Evolutionary conservation across 2,113 vertebrate genomes (phyloP), one percentile per base, ranked within the genome.

Genomic region (Esox niger): DNA sequence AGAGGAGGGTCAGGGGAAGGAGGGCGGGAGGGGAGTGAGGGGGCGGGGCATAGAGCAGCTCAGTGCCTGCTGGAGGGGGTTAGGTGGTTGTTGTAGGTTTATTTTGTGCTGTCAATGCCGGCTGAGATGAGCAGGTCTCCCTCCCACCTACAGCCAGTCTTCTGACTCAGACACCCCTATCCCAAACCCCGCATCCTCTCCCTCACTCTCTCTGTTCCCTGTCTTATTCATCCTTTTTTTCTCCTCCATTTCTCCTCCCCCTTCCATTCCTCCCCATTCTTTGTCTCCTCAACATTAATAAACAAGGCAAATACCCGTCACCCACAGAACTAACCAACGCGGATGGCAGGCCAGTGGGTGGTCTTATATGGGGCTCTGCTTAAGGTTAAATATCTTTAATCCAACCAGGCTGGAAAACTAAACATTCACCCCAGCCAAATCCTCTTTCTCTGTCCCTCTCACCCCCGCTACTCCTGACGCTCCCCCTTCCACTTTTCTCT

Each of bases 381-480:
- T 84, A 81, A 83, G 74, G 79, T 87, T 88, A 80, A 84, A 81
- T 82, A 81, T 83, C 67, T 84, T 83, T 79, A 82, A 86, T 88
- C 77, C 77, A 80, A 76, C 74, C 64, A 73, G 77, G 59, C 68
- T 81, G 65, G 68, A 84, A 84, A 84, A 74, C 74, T 66, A 84
- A 86, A 86, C 74, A 84, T 81, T 79, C 62, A 79, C 47, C 76
- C 61, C 56, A 33, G 76, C 73, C 78, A 75, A 78, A 74, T 79
- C 32, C 30, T 76, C 63, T 79, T 31, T 69, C 68, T 64, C 30
- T 31, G 23, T 56, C 38, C 52, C 47, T 25, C 23, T 13, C 6
- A 25, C 62, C 54, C 5, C 15, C n/a, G 4, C 21, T 6, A 21
- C 5, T 47, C 27, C 56, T 43, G 60, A 30, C 27, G 13, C 43